Base-by-base conservation (phyloP, 2,888 invertebrate genomes). In the Agrochola lota region DNA sequence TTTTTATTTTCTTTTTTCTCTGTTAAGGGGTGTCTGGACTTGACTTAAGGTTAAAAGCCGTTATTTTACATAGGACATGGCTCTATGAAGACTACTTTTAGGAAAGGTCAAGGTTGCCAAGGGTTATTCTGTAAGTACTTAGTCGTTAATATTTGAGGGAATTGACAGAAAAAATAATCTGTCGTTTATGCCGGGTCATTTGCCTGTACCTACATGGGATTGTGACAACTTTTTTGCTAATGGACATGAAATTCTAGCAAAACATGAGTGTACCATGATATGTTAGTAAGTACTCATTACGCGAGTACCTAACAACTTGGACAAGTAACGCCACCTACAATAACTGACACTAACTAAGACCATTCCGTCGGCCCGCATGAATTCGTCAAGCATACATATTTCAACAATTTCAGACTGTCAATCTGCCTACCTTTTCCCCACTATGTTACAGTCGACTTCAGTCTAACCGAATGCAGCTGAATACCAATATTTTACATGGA, bases 251-350 rank as follows among this genome's bases (percentile, higher is more conserved):
- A n/a, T n/a, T 69, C 35, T 1, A 55, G 23, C 35, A 35, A 35
- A 35, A 3, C 8, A 49, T 20, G 43, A 46, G 11, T 17, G 43
- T n/a, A n/a, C 9, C 8, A 40, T n/a, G 9, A n/a, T 64, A 17
- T 66, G 11, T 20, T 43, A 26, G 43, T 40, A 64, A 9, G 17
- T 40, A 40, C 64, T 30, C 49, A 67, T 30, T 49, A 30, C 67
- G 20, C 52, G 30, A 49, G 26, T 30, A 68, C 8, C 23, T 60
- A 26, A 23, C 2, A 20, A 70, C 26, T 11, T 40, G n/a, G n/a
- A 64, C 9, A 11, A 26, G 12, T 43, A 73, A 6, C 67, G 66
- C 66, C 73, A 77, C 43, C 60, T 67, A 55, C 6, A 12, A n/a
- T 43, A 15, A 62, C 73, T 43, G 40, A 43, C n/a, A 43, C 23